These are phyloP conservation scores for Caenorhabditis latens DNA, from an alignment of 1,140 invertebrate species.

Conservation along the genomic window DNA sequence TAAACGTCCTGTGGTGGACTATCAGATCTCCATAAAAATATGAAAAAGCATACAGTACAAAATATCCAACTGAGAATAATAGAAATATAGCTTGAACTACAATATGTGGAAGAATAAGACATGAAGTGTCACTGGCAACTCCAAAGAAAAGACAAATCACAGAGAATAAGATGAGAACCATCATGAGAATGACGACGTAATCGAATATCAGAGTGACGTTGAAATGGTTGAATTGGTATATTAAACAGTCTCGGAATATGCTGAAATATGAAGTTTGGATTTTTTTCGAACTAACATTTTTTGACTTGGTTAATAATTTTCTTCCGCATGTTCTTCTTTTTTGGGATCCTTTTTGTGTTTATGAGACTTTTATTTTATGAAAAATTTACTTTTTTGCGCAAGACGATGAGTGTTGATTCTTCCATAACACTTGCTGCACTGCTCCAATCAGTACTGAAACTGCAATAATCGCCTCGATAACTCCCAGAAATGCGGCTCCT, in stretches of 20 bases:
- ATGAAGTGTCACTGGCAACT: conserved; percentile 67
- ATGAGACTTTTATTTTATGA: neutral
- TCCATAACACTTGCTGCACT: conserved; percentile 70
- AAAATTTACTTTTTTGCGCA: conserved; percentile 64
- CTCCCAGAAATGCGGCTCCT: conserved; percentile 72
- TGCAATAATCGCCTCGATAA: conserved; percentile 70
- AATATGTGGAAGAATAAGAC: conserved; percentile 72
- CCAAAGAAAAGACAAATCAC: conserved; percentile 70
- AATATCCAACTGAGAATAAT: conserved; percentile 72
- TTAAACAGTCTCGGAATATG: conserved; percentile 69
- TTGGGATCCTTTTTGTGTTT: neutral
- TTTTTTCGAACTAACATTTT: neutral
- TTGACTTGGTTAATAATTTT: neutral
- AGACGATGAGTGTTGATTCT: conserved; percentile 63
- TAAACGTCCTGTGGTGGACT: conserved; percentile 68
- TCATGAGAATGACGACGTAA: conserved; percentile 70
- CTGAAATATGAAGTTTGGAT: conserved; percentile 35
- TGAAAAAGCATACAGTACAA: conserved; percentile 73
- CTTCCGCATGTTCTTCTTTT: conserved; percentile 17
- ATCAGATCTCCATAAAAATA: conserved; percentile 77
- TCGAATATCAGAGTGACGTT: conserved; percentile 75
- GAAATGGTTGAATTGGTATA: conserved; percentile 74
- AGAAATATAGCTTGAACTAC: conserved; percentile 72
- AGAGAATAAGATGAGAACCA: conserved; percentile 70
- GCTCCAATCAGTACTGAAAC: conserved; percentile 65